These are phyloP conservation scores for Shinisaurus crocodilurus DNA, from an alignment of 2,113 vertebrate species.

Conservation along the genomic window DNA sequence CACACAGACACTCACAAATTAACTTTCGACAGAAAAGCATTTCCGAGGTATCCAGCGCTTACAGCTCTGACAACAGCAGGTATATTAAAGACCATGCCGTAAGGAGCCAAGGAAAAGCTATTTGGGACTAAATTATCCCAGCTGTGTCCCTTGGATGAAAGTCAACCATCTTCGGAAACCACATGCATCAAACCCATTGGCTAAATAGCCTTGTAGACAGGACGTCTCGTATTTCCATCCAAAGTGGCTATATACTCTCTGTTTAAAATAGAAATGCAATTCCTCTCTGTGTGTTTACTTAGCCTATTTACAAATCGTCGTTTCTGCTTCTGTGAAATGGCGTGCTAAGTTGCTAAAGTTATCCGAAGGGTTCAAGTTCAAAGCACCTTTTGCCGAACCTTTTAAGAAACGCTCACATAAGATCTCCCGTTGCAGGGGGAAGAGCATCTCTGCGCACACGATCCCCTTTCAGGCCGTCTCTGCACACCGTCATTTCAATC, in stretches of 20 bases:
- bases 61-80: conserved; percentile 69
- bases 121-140: conserved; percentile 82
- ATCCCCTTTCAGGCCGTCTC: background rate
- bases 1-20: background rate
- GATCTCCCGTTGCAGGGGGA: background rate
- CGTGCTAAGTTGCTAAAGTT: conserved; percentile 58
- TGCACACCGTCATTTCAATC: background rate
- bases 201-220: conserved; percentile 77
- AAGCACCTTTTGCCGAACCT: conserved; percentile 21
- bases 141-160: conserved; percentile 80
- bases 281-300: conserved; percentile 69
- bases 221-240: conserved; percentile 82
- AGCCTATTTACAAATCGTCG: conserved; percentile 73
- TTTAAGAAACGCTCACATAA: background rate
- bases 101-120: conserved; percentile 73
- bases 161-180: conserved; percentile 77
- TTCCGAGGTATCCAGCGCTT: conserved; percentile 67
- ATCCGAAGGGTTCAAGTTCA: conserved; percentile 56
- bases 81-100: conserved; percentile 75
- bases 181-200: conserved; percentile 80
- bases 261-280: conserved; percentile 74
- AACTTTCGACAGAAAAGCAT: conserved; percentile 63
- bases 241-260: conserved; percentile 69
- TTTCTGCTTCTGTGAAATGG: conserved; percentile 60
- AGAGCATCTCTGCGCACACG: no score